phyloP scores from a whole-genome alignment of 2,797 vertebrate species.

The Phalanger gymnotis region DNA sequence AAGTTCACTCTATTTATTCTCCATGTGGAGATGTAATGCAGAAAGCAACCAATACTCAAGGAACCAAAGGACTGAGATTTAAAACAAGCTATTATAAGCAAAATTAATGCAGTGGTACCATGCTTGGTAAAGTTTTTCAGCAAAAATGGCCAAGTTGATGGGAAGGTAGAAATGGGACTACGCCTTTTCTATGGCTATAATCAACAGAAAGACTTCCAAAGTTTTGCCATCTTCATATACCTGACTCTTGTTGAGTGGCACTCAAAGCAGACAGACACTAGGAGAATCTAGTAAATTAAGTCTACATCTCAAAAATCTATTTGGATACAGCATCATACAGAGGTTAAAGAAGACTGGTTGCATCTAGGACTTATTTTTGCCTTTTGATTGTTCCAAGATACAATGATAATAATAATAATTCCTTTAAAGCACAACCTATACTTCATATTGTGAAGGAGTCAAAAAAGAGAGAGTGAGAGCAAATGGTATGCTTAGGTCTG shows the following conservation, averaged over 20 bases:
- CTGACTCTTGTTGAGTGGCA: background rate
- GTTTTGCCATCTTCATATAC: background rate
- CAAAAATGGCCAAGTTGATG: background rate
- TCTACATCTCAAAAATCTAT: slow-evolving; percentile 7
- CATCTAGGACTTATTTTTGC: background rate
- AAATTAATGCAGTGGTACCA: slow-evolving; percentile 18
- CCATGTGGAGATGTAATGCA: background rate
- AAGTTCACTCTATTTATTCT: background rate
- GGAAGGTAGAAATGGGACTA: background rate
- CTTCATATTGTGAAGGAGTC: background rate
- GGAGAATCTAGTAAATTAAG: background rate
- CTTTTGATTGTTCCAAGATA: background rate
- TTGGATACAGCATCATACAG: slow-evolving; percentile 47
- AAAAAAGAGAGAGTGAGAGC: no score
- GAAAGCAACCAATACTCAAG: background rate
- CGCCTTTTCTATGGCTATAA: background rate
- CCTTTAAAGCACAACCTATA: background rate
- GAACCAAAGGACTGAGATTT: slow-evolving; percentile 19
- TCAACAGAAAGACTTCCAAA: background rate
- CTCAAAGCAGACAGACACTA: background rate
- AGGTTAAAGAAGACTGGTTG: background rate
- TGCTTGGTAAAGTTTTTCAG: background rate
- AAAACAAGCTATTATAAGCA: background rate
- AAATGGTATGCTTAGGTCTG: no score
- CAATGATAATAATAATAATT: background rate